phyloP scores from a whole-genome alignment of 2,888 invertebrate genomes.

The Myopa testacea region DNA sequence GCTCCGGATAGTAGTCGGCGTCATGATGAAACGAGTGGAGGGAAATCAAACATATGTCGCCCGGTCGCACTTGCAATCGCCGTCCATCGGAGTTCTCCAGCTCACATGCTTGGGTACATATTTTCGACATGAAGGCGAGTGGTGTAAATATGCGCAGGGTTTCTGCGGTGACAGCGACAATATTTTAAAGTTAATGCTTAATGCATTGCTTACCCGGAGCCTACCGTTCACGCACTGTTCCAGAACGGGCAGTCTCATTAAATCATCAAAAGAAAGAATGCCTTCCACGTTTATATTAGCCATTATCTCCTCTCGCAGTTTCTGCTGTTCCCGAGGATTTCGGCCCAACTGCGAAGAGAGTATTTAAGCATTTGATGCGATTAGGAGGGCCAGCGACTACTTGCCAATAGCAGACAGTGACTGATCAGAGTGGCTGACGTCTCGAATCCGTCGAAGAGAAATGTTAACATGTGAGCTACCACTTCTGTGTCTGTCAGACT shows the following conservation, averaged over 20 bases:
- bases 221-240: slow-evolving; percentile 55
- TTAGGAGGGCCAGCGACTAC: no score
- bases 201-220: background rate
- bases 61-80: slow-evolving; percentile 44
- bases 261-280: slow-evolving; percentile 48
- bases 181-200: background rate
- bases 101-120: slow-evolving; percentile 48
- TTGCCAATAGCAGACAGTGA: slow-evolving; percentile 7
- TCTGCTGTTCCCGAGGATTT: slow-evolving; percentile 46
- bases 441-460: slow-evolving; percentile 56
- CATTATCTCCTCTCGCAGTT: no score
- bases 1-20: slow-evolving; percentile 50
- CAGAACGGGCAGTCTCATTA: slow-evolving; percentile 54
- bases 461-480: slow-evolving; percentile 54
- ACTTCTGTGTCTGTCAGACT: no score
- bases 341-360: slow-evolving; percentile 47
- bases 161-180: slow-evolving; percentile 46
- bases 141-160: slow-evolving; percentile 55
- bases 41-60: slow-evolving; percentile 51
- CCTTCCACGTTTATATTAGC: no score
- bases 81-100: slow-evolving; percentile 48
- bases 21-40: slow-evolving; percentile 53
- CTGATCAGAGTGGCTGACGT: slow-evolving; percentile 54
- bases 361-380: background rate
- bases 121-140: slow-evolving; percentile 41